phyloP scores from a whole-genome alignment of 2,888 invertebrate genomes.

The Drosophila macrospina region DNA sequence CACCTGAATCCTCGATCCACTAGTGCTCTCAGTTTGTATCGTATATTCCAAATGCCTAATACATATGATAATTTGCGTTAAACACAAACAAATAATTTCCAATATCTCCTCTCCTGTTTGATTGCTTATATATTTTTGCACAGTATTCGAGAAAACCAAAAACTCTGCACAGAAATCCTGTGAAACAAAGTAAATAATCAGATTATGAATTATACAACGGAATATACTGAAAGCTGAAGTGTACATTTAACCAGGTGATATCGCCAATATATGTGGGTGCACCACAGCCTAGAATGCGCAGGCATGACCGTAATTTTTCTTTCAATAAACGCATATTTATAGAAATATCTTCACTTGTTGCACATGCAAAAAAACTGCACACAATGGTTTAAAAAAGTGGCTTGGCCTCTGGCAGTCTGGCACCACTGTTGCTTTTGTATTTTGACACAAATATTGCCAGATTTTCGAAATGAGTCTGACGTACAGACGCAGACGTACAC shows the following conservation, averaged over 20 bases:
- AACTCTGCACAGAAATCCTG: conserved; percentile 83
- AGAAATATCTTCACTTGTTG: conserved; percentile 49
- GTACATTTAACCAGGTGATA: conserved; percentile 80
- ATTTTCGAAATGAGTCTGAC: conserved; percentile 48
- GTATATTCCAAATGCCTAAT: conserved; percentile 81
- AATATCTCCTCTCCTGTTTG: conserved; percentile 42
- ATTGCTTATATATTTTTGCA: conserved; percentile 71
- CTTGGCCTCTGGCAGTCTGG: conserved; percentile 22
- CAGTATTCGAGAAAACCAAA: conserved; percentile 65
- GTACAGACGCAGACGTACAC: conserved; percentile 66
- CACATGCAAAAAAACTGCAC: conserved; percentile 34
- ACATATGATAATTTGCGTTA: conserved; percentile 82
- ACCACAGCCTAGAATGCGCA: conserved; percentile 30
- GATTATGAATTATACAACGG: background rate
- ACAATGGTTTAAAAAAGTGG: conserved; percentile 34
- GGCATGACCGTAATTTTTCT: conserved; percentile 49
- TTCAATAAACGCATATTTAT: conserved; percentile 47
- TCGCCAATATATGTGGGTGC: conserved; percentile 40
- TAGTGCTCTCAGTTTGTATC: conserved; percentile 72
- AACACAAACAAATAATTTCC: conserved; percentile 80
- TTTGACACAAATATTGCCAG: conserved; percentile 59
- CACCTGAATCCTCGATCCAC: conserved; percentile 68
- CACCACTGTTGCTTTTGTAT: conserved; percentile 25
- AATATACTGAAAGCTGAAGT: background rate
- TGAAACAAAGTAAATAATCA: conserved; percentile 14